A percentile compares a stretch with the other conserved stretches of the same genome.
Conservation (phyloP, 1,140 invertebrate genomes). For the Lordiphosa mommai region DNA sequence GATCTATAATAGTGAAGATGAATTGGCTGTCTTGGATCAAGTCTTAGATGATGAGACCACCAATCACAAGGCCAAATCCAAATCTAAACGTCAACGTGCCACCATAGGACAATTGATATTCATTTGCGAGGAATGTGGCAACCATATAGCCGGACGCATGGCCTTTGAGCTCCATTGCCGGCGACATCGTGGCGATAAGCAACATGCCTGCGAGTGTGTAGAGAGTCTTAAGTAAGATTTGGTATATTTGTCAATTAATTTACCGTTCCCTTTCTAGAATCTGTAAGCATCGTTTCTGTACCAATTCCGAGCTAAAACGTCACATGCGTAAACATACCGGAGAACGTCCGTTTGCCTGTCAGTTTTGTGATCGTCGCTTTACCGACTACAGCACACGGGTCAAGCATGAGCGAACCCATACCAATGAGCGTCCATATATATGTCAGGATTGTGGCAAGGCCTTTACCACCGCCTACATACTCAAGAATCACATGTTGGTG, state of each 20-base stretch:
- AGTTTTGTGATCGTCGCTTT: slow-evolving; percentile 57
- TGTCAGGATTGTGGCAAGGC: slow-evolving; percentile 82
- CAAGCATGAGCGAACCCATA: slow-evolving; percentile 80
- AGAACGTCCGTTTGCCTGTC: slow-evolving; percentile 62
- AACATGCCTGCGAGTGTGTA: slow-evolving; percentile 39
- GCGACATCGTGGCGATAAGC: slow-evolving; percentile 52
- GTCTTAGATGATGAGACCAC: slow-evolving; percentile 10
- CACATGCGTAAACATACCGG: slow-evolving; percentile 69
- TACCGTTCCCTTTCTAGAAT: slow-evolving; percentile 26
- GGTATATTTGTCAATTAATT: background rate
- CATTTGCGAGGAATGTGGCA: slow-evolving; percentile 39
- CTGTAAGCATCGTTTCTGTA: slow-evolving; percentile 68
- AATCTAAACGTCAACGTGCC: background rate
- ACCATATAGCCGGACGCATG: slow-evolving; percentile 28
- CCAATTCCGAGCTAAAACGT: slow-evolving; percentile 63
- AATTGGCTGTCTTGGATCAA: slow-evolving; percentile 2
- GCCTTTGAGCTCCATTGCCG: slow-evolving; percentile 42
- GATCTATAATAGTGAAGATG: slow-evolving; percentile 6
- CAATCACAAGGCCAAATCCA: slow-evolving; percentile 5
- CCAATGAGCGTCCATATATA: slow-evolving; percentile 82
- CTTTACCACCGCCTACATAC: slow-evolving; percentile 80
- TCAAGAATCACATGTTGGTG: slow-evolving; percentile 67
- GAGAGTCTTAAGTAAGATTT: background rate
- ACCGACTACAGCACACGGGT: slow-evolving; percentile 64
- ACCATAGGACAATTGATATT: background rate